Base-by-base conservation (phyloP, 2,797 vertebrate genomes). In the Anolis apletophallus region DNA sequence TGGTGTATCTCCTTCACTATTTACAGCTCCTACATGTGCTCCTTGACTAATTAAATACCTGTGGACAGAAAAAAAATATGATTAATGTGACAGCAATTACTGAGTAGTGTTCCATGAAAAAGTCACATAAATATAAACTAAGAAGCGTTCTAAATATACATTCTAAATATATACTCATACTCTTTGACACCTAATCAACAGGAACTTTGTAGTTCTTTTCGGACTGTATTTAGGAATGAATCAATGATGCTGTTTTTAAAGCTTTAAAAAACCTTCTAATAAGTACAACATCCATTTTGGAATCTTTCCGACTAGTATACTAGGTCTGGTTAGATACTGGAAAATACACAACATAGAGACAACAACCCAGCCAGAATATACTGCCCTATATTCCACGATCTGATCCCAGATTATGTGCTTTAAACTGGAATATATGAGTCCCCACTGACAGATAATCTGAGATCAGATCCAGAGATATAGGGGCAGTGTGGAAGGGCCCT, bases 1-100 rank as follows among this genome's bases (percentile, higher is more conserved):
- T 75, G 98, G 98, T 5, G 98, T 99, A 92, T 99, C 98, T 32
- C 99, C 99, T 96, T 99, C 99, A 92, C 99, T 99, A 96, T 99
- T 99, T 76, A 99, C 99, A 89, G 98, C 98, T 61, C 98, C 98
- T 81, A 99, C 98, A 91, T 93, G 97, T 72, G 99, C 98, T 92
- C 98, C 98, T 94, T 98, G 98, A 94, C 96, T 97, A 94, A 99
- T 99, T 94, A 99, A 97, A 97, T 98, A 99, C 93, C 98, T 99
- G 95, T 26, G 17, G 23, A 34, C 36, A 85, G 73, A 89, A 74
- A 32, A 73, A 89, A 7, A 55, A 21, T n/a, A 83, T 4, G 75
- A 52, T 72, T 91, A 93, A 87, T 55, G 78, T n/a, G 40, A n/a
- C n/a, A 78, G 34, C 26, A 74, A 69, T 23, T 26, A 78, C 6